Evolutionary conservation across 2,888 invertebrate genomes (phyloP), one percentile per base, ranked within the genome.

Genomic region (Shargacucullia verbasci): DNA sequence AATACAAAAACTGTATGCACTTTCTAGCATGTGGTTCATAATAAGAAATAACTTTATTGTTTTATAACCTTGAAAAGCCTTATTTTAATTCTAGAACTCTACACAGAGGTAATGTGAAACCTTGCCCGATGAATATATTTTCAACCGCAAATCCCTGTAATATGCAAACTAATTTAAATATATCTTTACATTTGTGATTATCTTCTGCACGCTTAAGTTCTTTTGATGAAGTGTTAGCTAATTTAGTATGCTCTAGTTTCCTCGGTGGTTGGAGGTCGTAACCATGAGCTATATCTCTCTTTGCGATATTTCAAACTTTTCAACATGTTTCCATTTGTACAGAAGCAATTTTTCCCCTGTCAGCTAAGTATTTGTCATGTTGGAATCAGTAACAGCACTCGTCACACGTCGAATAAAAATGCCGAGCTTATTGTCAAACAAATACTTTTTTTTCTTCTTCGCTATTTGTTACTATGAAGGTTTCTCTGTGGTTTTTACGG

Each of bases 261-360:
- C 47, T 46, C 37, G 25, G 60, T 34, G 49, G 59, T 38, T 58
- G 76, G 75, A 80, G 80, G 81, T 64, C 79, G 62, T 43, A 79
- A 68, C 84, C 83, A 71, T 84, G 84, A 82, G 76, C 83, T 73
- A 81, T 76, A 80, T 84, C 55, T 73, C 53, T 64, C 63, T 41
- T 59, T 64, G 71, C 54, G 50, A 58, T 75, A 66, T 68, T 70
- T 66, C 43, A 59, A 57, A 63, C 45, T 66, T 56, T 62, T 61
- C 55, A 60, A 56, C 58, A 62, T 48, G 59, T 59, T 59, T 27
- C 70, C 59, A 60, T 68, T 68, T 48, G 43, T 52, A 52, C 37
- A 54, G 29, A 53, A 44, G 35, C 45, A 58, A 44, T 50, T 53
- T 49, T 39, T 58, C 33, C 43, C 2, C 45, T 35, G 58, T 52